Conservation (phyloP, 2,888 invertebrate species). For the Plebejus anna region DNA sequence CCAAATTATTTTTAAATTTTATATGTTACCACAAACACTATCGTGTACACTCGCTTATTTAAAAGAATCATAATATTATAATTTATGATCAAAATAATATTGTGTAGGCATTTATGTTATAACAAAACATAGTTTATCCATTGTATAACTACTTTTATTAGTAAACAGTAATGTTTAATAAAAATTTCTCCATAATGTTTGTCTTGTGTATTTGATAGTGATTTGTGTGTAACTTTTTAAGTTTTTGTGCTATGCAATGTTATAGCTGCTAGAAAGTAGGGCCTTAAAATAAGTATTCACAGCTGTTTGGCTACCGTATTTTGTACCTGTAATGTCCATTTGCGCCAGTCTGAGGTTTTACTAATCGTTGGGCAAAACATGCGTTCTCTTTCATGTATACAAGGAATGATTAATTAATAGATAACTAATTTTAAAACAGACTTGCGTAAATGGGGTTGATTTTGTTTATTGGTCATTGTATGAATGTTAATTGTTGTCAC, state of each 20-base stretch:
- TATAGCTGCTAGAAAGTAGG: neutral
- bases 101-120: neutral
- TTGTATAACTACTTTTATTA: neutral
- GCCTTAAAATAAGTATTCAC: neutral
- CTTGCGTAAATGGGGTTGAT: neutral
- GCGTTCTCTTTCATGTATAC: neutral
- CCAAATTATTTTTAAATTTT: neutral
- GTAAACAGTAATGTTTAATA: neutral
- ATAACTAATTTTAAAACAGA: neutral
- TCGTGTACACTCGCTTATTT: neutral
- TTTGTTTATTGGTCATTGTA: neutral
- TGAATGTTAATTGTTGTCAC: slow-evolving; percentile 3
- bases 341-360: neutral
- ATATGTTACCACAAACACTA: neutral
- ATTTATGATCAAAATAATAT: neutral
- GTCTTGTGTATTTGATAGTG: neutral
- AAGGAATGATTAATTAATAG: neutral
- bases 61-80: neutral
- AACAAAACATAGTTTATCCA: too few species aligned
- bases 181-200: neutral
- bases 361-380: too few species aligned
- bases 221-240: neutral
- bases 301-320: neutral
- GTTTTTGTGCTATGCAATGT: neutral
- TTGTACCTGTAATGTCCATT: neutral